These are phyloP conservation scores for Monopis laevigella DNA, from an alignment of 2,888 invertebrate genomes.

Conservation along the genomic window DNA sequence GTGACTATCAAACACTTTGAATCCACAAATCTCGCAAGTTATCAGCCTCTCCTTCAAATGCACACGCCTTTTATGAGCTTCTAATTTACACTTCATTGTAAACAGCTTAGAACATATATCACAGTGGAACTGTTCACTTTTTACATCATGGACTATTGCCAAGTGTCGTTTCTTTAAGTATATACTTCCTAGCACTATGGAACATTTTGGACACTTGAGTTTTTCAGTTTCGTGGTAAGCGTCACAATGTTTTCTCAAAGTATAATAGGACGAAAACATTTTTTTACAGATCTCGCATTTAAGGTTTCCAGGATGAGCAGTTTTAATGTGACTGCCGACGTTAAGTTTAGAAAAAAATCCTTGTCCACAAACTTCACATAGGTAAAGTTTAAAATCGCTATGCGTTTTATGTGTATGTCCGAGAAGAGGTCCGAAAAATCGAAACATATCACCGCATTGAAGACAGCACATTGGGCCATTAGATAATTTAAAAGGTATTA, in stretches of 20 bases:
- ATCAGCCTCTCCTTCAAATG: constrained; percentile 42
- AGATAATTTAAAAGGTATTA: constrained; percentile 29
- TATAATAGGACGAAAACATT: constrained; percentile 13
- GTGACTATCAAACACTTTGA: constrained; percentile 45
- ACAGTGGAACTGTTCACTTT: constrained; percentile 38
- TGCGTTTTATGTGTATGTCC: constrained; percentile 31
- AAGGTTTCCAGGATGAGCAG: constrained; percentile 26
- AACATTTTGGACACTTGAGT: constrained; percentile 39
- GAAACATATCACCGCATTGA: constrained; percentile 31
- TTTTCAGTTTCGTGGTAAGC: constrained; percentile 10
- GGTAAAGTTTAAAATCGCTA: constrained; percentile 27
- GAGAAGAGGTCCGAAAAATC: constrained; percentile 33
- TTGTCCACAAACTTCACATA: constrained; percentile 43
- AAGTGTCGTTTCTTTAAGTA: constrained; percentile 43
- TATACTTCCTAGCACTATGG: constrained; percentile 32
- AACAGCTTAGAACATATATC: constrained; percentile 38
- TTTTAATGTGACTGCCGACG: constrained; percentile 35
- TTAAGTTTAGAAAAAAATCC: constrained; percentile 35
- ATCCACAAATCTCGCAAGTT: constrained; percentile 44
- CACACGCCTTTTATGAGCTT: constrained; percentile 36
- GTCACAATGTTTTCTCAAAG: constrained; percentile 6
- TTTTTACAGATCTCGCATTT: constrained; percentile 24
- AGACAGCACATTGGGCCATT: constrained; percentile 32
- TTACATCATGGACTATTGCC: constrained; percentile 39
- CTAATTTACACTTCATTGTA: constrained; percentile 31